Evolutionary conservation across 2,888 invertebrate genomes (phyloP).

Genomic region (Andrena dorsata): DNA sequence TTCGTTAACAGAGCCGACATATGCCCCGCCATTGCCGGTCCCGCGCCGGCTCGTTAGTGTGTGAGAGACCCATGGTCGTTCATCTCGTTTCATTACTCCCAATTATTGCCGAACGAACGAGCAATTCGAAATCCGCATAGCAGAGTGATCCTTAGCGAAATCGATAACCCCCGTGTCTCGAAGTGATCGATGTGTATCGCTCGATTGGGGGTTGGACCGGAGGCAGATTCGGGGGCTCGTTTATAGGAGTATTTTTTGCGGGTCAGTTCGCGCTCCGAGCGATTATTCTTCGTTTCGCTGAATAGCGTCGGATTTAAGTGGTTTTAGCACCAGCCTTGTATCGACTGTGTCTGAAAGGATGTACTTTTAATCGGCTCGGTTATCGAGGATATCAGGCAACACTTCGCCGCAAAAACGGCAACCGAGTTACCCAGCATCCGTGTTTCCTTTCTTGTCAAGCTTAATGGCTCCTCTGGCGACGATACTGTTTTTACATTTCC

Average conservation of each 20-base stretch:
- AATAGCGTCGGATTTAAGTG: constrained; percentile 12
- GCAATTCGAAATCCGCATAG: constrained; percentile 9
- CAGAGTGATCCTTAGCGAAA: background rate
- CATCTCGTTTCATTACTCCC: constrained; percentile 64
- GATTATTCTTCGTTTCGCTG: constrained; percentile 20
- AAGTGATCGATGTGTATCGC: constrained; percentile 12
- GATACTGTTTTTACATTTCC: background rate
- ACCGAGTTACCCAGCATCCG: background rate
- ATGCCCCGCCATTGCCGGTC: background rate
- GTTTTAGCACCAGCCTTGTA: constrained; percentile 3
- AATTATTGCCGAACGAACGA: constrained; percentile 56
- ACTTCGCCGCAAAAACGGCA: background rate
- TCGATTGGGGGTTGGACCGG: background rate
- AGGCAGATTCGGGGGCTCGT: background rate
- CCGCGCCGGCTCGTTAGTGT: constrained; percentile 31
- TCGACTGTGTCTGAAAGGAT: background rate
- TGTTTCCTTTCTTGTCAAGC: background rate
- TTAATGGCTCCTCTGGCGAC: background rate
- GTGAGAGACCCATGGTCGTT: constrained; percentile 51
- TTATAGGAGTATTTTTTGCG: background rate
- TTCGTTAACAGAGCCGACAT: background rate
- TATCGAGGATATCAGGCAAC: constrained; percentile 5
- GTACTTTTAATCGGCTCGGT: constrained; percentile 1
- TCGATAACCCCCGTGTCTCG: constrained; percentile 7
- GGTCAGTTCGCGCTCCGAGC: background rate